Conservation (phyloP, 2,888 invertebrate genomes). For the Dascillus cervinus region DNA sequence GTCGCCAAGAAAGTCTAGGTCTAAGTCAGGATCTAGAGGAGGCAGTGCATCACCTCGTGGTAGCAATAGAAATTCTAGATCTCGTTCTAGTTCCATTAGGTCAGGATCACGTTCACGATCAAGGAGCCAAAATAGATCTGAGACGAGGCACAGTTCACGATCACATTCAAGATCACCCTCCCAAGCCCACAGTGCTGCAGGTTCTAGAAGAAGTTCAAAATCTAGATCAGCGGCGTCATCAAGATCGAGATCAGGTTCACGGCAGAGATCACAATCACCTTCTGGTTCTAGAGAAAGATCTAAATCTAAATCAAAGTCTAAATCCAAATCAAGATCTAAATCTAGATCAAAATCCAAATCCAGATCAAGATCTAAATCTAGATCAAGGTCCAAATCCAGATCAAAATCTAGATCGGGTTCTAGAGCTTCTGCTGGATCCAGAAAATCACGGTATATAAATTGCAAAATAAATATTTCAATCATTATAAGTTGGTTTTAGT, state of each 20-base stretch:
- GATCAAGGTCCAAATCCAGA: constrained; percentile 32
- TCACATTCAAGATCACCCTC: constrained; percentile 25
- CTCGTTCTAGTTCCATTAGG: constrained; percentile 30
- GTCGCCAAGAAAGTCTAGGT: constrained; percentile 24
- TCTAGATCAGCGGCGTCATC: constrained; percentile 14
- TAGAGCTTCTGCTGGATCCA: constrained; percentile 26
- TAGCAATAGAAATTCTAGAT: constrained; percentile 30
- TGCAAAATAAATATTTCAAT: constrained; percentile 11
- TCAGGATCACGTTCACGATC: constrained; percentile 34
- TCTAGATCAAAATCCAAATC: constrained; percentile 16
- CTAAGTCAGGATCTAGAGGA: constrained; percentile 20
- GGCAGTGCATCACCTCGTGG: constrained; percentile 25
- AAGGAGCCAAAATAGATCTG: too few relatives aligned
- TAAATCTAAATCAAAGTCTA: constrained; percentile 20
- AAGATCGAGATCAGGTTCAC: constrained; percentile 17
- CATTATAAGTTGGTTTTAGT: constrained; percentile 18
- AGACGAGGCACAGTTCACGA: too few relatives aligned
- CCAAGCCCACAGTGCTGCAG: constrained; percentile 15
- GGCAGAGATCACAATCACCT: constrained; percentile 6
- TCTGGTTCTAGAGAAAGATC: constrained; percentile 14
- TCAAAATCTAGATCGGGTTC: too few relatives aligned
- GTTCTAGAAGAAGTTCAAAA: constrained; percentile 18
- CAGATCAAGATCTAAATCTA: constrained; percentile 22
- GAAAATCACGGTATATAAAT: constrained; percentile 24
- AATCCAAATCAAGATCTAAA: constrained; percentile 17